These are phyloP conservation scores for Campylomormyrus numenius DNA, from an alignment of 2,113 vertebrate species.

Conservation along the genomic window DNA sequence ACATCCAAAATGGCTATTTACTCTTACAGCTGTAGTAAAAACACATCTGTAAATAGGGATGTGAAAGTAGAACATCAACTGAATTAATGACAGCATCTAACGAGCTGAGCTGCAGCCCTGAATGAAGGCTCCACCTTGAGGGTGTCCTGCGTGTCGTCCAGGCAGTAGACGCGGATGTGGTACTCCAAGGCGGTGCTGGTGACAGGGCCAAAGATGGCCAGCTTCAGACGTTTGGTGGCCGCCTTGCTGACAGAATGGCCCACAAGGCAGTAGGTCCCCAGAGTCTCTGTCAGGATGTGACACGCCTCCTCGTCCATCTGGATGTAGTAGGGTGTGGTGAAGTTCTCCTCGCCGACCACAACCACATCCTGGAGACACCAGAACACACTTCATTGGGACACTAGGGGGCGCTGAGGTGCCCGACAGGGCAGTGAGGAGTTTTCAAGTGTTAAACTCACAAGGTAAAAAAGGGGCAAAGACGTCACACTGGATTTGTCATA, in stretches of 20 bases:
- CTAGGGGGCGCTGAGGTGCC: not conserved
- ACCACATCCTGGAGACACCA: slow-evolving; percentile 72
- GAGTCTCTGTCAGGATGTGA: slow-evolving; percentile 84
- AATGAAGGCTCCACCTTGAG: slow-evolving; percentile 68
- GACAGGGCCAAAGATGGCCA: slow-evolving; percentile 82
- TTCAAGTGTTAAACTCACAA: not conserved
- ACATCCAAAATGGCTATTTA: not conserved
- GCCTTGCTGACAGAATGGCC: slow-evolving; percentile 81
- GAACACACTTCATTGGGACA: not conserved
- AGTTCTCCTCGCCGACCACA: slow-evolving; percentile 85
- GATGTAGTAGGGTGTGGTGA: slow-evolving; percentile 88
- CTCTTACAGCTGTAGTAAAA: not conserved
- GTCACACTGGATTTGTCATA: not conserved
- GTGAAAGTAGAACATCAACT: not conserved
- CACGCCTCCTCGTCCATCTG: slow-evolving; percentile 86
- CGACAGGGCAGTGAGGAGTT: not conserved
- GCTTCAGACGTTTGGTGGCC: slow-evolving; percentile 80
- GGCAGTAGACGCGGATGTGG: slow-evolving; percentile 84
- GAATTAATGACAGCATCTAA: not conserved
- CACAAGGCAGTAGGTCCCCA: slow-evolving; percentile 81
- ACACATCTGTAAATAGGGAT: not conserved
- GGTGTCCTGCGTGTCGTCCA: slow-evolving; percentile 85
- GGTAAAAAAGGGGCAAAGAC: not conserved
- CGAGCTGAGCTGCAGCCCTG: too few species aligned
- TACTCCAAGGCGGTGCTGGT: slow-evolving; percentile 83